Conservation (phyloP, 2,113 vertebrate species). For the Gadus chalcogrammus region DNA sequence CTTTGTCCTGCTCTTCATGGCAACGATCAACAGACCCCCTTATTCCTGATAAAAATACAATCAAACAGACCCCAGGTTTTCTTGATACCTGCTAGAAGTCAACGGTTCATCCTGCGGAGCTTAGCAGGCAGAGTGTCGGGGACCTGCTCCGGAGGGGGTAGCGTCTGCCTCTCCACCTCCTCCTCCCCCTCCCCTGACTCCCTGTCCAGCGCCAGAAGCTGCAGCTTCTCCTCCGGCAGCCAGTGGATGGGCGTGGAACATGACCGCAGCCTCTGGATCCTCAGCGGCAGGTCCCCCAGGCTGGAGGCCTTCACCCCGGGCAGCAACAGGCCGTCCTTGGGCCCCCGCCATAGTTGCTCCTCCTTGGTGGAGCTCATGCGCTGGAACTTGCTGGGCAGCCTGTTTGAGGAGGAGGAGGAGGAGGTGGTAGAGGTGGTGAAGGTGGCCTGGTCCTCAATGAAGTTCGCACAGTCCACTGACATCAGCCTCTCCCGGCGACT, state of each 20-base stretch:
- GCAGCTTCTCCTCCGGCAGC: conserved; percentile 64
- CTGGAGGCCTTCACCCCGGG: conserved; percentile 73
- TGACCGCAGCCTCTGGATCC: conserved; percentile 72
- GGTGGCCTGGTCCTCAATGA: conserved; percentile 60
- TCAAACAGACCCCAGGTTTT: conserved; percentile 14
- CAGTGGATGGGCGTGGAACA: conserved; percentile 50
- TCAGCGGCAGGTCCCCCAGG: conserved; percentile 75
- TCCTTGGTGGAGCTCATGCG: conserved; percentile 76
- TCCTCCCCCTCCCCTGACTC: conserved; percentile 47
- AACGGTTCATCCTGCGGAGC: conserved; percentile 73
- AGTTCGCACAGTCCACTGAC: conserved; percentile 70
- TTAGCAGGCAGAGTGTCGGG: conserved; percentile 75
- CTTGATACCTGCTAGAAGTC: conserved; percentile 34
- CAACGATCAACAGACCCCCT: conserved; percentile 38
- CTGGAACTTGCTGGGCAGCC: conserved; percentile 78
- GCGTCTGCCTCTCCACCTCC: conserved; percentile 63
- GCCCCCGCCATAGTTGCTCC: conserved; percentile 63
- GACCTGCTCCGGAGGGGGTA: conserved; percentile 45
- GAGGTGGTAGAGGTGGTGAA: too few species aligned
- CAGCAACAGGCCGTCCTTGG: conserved; percentile 54
- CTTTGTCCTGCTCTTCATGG: conserved; percentile 50
- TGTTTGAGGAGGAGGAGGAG: conserved; percentile 13
- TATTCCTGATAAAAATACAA: conserved; percentile 27
- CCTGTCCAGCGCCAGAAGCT: conserved; percentile 68
- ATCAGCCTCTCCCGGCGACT: conserved; percentile 70